phyloP scores from a whole-genome alignment of 2,888 invertebrate genomes.

The Nomada ruficornis region DNA sequence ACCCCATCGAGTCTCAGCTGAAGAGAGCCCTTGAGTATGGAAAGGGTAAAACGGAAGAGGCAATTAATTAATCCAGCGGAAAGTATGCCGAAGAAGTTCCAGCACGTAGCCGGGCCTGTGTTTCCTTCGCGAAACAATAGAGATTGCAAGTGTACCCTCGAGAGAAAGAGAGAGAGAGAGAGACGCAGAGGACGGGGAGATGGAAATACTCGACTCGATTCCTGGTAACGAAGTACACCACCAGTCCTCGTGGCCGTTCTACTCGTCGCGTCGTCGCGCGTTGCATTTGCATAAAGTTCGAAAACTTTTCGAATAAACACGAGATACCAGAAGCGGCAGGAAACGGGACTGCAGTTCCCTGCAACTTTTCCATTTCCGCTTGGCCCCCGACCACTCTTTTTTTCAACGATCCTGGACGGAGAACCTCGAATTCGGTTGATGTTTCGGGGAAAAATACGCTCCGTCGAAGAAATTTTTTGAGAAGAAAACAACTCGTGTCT shows the following conservation, averaged over 20 bases:
- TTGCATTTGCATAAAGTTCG: constrained; percentile 71
- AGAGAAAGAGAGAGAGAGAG: constrained; percentile 31
- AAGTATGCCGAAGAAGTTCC: constrained; percentile 69
- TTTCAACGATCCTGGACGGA: neutral
- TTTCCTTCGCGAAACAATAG: constrained; percentile 73
- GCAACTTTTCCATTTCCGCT: constrained; percentile 71
- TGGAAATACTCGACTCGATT: constrained; percentile 69
- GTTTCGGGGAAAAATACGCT: neutral
- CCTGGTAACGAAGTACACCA: constrained; percentile 66
- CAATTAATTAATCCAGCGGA: constrained; percentile 70
- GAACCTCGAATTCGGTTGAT: constrained; percentile 1
- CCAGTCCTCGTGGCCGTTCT: constrained; percentile 34
- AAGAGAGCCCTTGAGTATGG: constrained; percentile 31
- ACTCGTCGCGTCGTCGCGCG: constrained; percentile 34
- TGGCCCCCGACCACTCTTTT: neutral
- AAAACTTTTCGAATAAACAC: constrained; percentile 74
- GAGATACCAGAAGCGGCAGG: constrained; percentile 48
- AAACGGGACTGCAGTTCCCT: constrained; percentile 47
- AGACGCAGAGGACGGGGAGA: constrained; percentile 30
- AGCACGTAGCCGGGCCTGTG: constrained; percentile 51
- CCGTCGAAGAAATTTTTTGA: neutral
- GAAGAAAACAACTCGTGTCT: too few species aligned
- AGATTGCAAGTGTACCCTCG: constrained; percentile 66
- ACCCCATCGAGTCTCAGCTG: neutral
- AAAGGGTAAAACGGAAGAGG: constrained; percentile 49